Percentiles rank a stretch among this genome's conserved stretches.
Conservation (phyloP, 1,140 invertebrate genomes). For the Cecropterus lyciades region DNA sequence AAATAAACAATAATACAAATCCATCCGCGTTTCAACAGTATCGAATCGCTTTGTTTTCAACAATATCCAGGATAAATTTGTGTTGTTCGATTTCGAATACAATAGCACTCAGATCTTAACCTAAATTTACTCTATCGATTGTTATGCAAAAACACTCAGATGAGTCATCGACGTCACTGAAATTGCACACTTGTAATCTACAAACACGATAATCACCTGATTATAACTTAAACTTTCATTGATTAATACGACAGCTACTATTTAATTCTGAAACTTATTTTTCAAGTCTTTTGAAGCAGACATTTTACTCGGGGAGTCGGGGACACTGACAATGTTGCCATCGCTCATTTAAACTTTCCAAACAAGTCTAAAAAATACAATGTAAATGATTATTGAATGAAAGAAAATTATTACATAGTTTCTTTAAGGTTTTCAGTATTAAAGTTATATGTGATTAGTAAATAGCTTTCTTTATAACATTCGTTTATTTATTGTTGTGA, state of each 20-base stretch:
- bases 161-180: slow-evolving; percentile 62
- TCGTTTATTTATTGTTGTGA: too few species aligned
- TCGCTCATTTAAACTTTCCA: slow-evolving; percentile 13
- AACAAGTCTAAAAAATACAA: neutral
- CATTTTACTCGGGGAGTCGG: slow-evolving; percentile 71
- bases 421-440: neutral
- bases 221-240: slow-evolving; percentile 52
- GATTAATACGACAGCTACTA: slow-evolving; percentile 54
- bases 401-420: neutral
- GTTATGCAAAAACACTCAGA: slow-evolving; percentile 81
- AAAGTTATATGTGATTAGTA: too few species aligned
- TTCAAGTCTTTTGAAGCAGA: slow-evolving; percentile 73
- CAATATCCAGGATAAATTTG: slow-evolving; percentile 57
- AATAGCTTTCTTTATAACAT: too few species aligned
- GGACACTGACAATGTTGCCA: slow-evolving; percentile 53
- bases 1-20: slow-evolving; percentile 72
- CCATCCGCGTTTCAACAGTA: slow-evolving; percentile 56
- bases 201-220: slow-evolving; percentile 66
- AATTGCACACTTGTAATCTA: slow-evolving; percentile 46
- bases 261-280: slow-evolving; percentile 68
- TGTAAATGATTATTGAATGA: neutral
- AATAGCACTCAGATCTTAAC: slow-evolving; percentile 79
- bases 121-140: slow-evolving; percentile 82
- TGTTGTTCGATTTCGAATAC: slow-evolving; percentile 66
- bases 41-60: slow-evolving; percentile 50